phyloP scores from a whole-genome alignment of 2,113 vertebrate species.

The Quiscalus mexicanus region DNA sequence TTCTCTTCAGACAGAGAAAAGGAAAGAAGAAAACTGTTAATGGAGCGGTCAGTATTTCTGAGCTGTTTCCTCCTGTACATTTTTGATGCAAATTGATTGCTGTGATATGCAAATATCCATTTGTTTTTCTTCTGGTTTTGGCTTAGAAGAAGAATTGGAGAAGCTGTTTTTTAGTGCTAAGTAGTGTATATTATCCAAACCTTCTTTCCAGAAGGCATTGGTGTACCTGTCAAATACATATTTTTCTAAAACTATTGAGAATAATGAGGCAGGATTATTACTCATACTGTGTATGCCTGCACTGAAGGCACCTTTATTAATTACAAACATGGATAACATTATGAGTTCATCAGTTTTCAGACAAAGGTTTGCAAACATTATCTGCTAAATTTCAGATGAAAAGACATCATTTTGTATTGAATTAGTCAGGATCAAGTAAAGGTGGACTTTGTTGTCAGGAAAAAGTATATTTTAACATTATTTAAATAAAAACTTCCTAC shows the following conservation, averaged over 20 bases:
- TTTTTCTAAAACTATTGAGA: not conserved
- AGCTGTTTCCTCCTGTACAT: not conserved
- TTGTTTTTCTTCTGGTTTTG: not conserved
- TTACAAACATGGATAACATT: not conserved
- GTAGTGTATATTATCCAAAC: not conserved
- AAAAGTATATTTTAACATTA: not conserved
- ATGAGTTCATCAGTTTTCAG: not conserved
- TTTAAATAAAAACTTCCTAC: not conserved
- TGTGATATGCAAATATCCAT: not conserved
- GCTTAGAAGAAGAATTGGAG: not conserved
- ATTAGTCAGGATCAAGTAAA: not conserved
- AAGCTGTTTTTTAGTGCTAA: not conserved
- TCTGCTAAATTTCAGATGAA: not conserved
- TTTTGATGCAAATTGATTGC: not conserved
- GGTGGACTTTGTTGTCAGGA: not conserved
- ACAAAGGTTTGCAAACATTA: not conserved
- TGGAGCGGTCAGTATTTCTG: not conserved
- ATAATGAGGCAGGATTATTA: not conserved
- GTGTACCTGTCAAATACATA: not conserved
- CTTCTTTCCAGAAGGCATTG: not conserved
- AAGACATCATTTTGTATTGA: not conserved
- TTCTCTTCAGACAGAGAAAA: not conserved
- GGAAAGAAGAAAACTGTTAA: not conserved
- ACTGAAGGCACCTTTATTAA: not conserved
- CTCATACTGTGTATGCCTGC: not conserved